A percentile compares a stretch with the other conserved stretches of the same genome.
Conservation (phyloP, 2,888 invertebrate species). For the Byasa hedistus region DNA sequence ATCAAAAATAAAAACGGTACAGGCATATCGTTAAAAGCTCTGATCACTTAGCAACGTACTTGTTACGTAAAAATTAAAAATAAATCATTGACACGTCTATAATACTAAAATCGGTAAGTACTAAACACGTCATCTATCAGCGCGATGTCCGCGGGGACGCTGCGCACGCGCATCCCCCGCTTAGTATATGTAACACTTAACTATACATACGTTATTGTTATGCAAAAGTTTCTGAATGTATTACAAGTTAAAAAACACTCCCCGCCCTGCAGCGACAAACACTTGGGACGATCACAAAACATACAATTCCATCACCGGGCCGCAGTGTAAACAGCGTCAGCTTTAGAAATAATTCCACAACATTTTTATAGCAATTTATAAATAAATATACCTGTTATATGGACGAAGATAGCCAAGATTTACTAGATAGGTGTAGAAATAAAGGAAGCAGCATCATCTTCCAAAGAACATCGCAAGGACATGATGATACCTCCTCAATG, state of each 20-base stretch:
- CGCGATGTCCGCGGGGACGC: not conserved
- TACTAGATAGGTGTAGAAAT: too few relatives aligned
- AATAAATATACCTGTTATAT: not conserved
- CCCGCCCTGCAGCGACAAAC: constrained; percentile 39
- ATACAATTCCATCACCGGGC: constrained; percentile 38
- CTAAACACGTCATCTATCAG: constrained; percentile 40
- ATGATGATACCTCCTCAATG: not conserved
- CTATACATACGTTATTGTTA: constrained; percentile 39
- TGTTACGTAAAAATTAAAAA: constrained; percentile 65
- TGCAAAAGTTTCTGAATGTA: constrained; percentile 35
- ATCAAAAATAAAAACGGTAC: not conserved
- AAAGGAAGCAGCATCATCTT: too few relatives aligned
- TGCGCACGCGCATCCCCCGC: constrained; percentile 3
- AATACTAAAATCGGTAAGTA: constrained; percentile 64
- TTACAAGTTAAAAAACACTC: constrained; percentile 36
- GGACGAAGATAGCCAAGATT: not conserved
- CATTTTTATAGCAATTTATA: not conserved
- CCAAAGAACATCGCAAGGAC: too few relatives aligned
- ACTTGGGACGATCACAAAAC: constrained; percentile 40
- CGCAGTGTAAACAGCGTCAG: constrained; percentile 36
- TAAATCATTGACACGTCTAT: constrained; percentile 56
- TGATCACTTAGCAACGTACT: constrained; percentile 6
- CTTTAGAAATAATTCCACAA: constrained; percentile 4
- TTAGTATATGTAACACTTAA: constrained; percentile 47
- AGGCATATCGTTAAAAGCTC: constrained; percentile 7